Base-by-base conservation (phyloP, 2,113 vertebrate species). In the Podiceps cristatus region DNA sequence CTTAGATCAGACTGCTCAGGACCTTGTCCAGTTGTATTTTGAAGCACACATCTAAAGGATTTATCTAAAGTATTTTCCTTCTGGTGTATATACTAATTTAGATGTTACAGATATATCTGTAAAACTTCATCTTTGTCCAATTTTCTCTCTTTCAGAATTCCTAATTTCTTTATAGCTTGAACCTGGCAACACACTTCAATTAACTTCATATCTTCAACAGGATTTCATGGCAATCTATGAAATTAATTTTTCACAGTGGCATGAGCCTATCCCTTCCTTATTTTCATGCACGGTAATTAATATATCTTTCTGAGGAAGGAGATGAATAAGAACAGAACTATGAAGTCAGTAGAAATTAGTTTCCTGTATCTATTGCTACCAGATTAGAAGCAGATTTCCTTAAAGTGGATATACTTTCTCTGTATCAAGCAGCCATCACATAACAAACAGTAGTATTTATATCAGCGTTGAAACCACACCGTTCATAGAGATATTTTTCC, bases 261-360 rank as follows among this genome's bases (percentile, higher is more conserved):
- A 5, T 74, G 47, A 91, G 60, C 25, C 50, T 76, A 62, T 79
- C 52, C 50, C 10, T 88, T 95, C 33, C 35, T 81, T 47, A 55
- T 89, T 95, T 96, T 91, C 44, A 67, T 87, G 29, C 1, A 2
- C 11, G 56, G 62, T 90, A 92, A 92, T 96, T 96, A 96, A 83
- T 79, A 76, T 22, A 49, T 19, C 11, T 72, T 91, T 84, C 81
- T 2, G 1, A 90, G 42, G 31, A 89, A 90, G 27, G 18, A 89
- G 11, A 44, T 75, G 9, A 73, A 33, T 56, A 88, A 83, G 10
- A 87, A 87, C 13, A 78, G 29, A 77, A 31, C 31, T 55, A 24
- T 31, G 37, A 87, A 87, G 28, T 8, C 68, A 68, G 31, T 9
- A 82, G 49, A 78, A 90, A 94, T 68, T 74, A 63, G 10, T 94